Base-by-base conservation (phyloP, 2,888 invertebrate genomes). In the Pemphredon lugubris region DNA sequence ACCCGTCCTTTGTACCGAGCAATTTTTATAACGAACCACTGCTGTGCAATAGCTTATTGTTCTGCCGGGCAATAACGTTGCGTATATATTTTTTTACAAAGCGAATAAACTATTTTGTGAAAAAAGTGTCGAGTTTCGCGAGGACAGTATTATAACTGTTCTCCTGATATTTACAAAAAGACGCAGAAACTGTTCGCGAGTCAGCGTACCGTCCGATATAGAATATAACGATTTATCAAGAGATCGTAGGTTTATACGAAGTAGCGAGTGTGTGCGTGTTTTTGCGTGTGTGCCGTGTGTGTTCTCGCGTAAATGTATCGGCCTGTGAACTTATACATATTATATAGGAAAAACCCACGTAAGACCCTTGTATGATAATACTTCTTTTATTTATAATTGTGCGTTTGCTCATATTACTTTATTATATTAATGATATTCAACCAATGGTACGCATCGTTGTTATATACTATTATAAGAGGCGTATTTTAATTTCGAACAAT, bases 401-500 rank as follows among this genome's bases (percentile, higher is more conserved):
- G 65, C 68, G 74, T 75, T 82, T 76, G 78, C 76, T 77, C 79
- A 80, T 70, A 61, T 66, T 75, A 75, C 45, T 73, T 60, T 69
- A 73, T 59, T 68, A 59, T 54, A 60, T 65, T 65, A 60, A 64
- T 55, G 20, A 39, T 68, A 64, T 68, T 37, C 55, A 30, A 42
- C 32, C 21, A 50, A 45, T 54, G 53, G 26, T 61, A 61, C 18
- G 21, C 47, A 20, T 61, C 45, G 51, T 68, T 71, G 68, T 61
- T 68, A 48, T 30, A 14, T 57, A 26, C 44, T 51, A 42, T 51
- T 47, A 51, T 26, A 26, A 26, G 26, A 26, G 26, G 7, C 34
- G 34, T 7, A n/a, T 4, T n/a, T n/a, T n/a, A 34, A n/a, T 34
- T 34, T 34, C 34, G 4, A 26, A 26, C 34, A 7, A n/a, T 11